Evolutionary conservation across 1,140 invertebrate species (phyloP), one percentile per base, ranked within the genome.

Genomic region (Elysia chlorotica): DNA sequence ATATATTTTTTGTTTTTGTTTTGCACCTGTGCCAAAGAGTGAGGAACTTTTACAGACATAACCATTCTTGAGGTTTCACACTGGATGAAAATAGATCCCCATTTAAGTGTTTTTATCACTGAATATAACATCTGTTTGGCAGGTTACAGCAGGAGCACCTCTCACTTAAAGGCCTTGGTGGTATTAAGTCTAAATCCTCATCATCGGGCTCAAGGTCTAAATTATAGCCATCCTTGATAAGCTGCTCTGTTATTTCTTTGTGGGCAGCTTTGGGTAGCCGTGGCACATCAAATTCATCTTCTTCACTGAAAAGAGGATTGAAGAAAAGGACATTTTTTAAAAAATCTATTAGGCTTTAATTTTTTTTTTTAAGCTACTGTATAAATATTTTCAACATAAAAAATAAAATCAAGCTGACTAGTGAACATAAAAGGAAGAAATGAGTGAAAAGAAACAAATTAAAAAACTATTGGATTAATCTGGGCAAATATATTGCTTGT

Each of bases 161-260:
- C 71, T 88, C 84, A 76, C 85, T 81, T 23, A 89, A 74, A 48
- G 88, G 87, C 62, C 86, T 82, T 25, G 88, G 88, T 37, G 88
- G 88, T 73, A 89, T 88, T 10, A 89, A 82, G 76, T 89, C 88
- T 56, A 89, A 82, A 74, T 89, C 88, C 79, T 92, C 91, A 77
- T 92, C 91, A 79, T 91, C 91, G 10, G 89, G 90, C 73, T 85
- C 85, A 74, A 87, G 81, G 81, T 87, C 86, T 73, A 87, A 79
- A 77, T 87, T 84, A 75, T 87, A 87, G 28, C 86, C 86, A 80
- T 87, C 86, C 77, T 87, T 87, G 31, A 86, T 85, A 37, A 87
- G 76, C 74, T 87, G 86, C 71, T 86, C 80, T n/a, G 81, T 83
- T 35, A 87, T 86, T 70, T 87, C 85, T 70, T 78, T 79, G 30